Evolutionary conservation across 2,113 vertebrate species (phyloP), one percentile per base, ranked within the genome.

Genomic region (Anguilla rostrata): DNA sequence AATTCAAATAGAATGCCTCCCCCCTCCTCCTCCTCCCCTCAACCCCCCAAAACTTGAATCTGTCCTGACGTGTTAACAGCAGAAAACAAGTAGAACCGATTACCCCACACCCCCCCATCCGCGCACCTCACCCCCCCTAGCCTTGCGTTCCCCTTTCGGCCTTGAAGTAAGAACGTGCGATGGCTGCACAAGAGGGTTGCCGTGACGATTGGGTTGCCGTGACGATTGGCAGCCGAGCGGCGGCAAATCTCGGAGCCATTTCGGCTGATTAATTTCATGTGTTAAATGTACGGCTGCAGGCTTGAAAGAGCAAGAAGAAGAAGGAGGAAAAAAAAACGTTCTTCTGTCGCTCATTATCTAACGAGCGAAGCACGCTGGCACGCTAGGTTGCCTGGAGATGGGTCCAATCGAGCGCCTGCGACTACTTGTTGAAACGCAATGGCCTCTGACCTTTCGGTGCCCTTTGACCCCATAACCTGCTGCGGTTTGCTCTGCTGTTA

Each of bases 211-310:
- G 20, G 1, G 71, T 5, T 75, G 71, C 8, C 8, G 26, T 75
- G n/a, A 75, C 26, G 11, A 75, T 34, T 12, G 20, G 1, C n/a
- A 26, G 29, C 71, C 22, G 71, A 34, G 71, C 9, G n/a, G 71
- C 71, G 34, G 7, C 71, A 22, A 75, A 75, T 34, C n/a, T 26
- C 71, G 2, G 26, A 2, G 71, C 71, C 71, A 75, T 75, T 75
- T 75, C n/a, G 71, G 71, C 71, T 75, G 71, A 75, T 75, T 75
- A 75, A 29, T 75, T 75, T 75, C n/a, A 75, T 12, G 71, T 34
- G 29, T 22, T 71, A 71, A 71, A 26, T n/a, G 63, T 71, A n/a
- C 5, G 9, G 63, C n/a, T 34, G 26, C 71, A 75, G 29, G 29
- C 26, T 34, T n/a, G 6, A 12, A 75, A 34, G 71, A 75, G 8